Conservation (phyloP, 2,888 invertebrate genomes). For the Leptinotarsa haldemani region DNA sequence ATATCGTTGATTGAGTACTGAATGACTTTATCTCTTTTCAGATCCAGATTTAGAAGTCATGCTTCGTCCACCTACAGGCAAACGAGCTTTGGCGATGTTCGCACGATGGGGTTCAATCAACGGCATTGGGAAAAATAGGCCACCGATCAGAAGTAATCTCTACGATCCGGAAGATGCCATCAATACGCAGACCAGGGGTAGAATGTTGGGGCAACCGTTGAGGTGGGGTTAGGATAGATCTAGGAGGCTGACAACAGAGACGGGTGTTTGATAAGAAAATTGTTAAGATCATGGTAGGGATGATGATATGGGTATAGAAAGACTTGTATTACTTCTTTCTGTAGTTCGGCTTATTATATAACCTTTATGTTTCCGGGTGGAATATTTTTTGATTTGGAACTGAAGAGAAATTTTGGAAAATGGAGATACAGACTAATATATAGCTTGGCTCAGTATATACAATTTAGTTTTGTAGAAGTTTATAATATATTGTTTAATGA, state of each 20-base stretch:
- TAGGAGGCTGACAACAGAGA: conserved; percentile 31
- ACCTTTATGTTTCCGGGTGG: not conserved
- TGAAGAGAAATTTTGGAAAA: no score
- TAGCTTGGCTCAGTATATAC: no score
- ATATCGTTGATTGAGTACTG: no score
- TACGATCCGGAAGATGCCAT: conserved; percentile 54
- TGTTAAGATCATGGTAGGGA: conserved; percentile 15
- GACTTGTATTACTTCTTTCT: not conserved
- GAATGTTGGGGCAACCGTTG: conserved; percentile 67
- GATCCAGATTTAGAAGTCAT: conserved; percentile 30
- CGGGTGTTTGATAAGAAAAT: conserved; percentile 19
- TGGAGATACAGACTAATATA: no score
- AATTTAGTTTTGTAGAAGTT: no score
- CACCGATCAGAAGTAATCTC: conserved; percentile 60
- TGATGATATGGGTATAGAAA: not conserved
- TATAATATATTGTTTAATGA: no score
- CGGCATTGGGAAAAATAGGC: conserved; percentile 62
- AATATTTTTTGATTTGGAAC: not conserved
- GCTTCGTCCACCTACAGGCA: conserved; percentile 48
- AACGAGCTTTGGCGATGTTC: conserved; percentile 66
- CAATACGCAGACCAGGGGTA: conserved; percentile 63
- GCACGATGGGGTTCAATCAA: conserved; percentile 66
- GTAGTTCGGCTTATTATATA: not conserved
- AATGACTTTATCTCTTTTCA: conserved; percentile 10
- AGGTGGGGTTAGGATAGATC: conserved; percentile 65